Conservation (phyloP, 2,797 vertebrate genomes). For the Helostoma temminkii region DNA sequence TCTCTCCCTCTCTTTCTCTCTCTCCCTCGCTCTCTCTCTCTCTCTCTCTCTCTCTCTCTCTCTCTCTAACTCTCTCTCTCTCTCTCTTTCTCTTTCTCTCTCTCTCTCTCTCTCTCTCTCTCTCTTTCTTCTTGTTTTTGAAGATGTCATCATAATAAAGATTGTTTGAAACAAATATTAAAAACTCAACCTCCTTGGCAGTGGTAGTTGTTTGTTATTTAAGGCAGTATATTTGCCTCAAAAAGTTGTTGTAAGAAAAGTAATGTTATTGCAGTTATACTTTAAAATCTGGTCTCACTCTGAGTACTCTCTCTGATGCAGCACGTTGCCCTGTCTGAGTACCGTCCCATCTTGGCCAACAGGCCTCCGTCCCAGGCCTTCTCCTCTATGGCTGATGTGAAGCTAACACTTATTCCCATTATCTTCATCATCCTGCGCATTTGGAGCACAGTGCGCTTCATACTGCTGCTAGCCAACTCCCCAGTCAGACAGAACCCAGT, state of each 20-base stretch:
- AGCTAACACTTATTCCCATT: constrained; percentile 93
- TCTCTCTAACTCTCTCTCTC: neutral
- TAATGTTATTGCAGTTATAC: neutral
- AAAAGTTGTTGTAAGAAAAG: neutral
- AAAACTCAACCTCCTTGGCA: neutral
- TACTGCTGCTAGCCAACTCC: constrained; percentile 88
- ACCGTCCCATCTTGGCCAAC: constrained; percentile 90
- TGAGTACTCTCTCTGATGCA: constrained; percentile 59
- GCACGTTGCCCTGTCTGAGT: constrained; percentile 93
- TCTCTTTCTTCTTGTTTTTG: neutral
- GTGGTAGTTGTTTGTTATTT: neutral
- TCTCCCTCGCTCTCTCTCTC: neutral
- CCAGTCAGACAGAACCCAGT: constrained; percentile 83
- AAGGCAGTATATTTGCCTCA: neutral
- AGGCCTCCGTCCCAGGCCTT: constrained; percentile 73
- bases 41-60: neutral
- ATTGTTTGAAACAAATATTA: too few relatives aligned
- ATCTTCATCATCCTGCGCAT: constrained; percentile 94
- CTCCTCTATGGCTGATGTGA: constrained; percentile 88
- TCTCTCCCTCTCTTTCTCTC: neutral
- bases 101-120: neutral
- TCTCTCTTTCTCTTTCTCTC: neutral
- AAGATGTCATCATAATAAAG: neutral
- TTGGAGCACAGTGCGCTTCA: constrained; percentile 95
- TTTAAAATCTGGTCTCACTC: neutral